Percentiles rank a stretch among this genome's conserved stretches.
phyloP scores from a whole-genome alignment of 2,888 invertebrate genomes.

The Melangyna quadrimaculata region DNA sequence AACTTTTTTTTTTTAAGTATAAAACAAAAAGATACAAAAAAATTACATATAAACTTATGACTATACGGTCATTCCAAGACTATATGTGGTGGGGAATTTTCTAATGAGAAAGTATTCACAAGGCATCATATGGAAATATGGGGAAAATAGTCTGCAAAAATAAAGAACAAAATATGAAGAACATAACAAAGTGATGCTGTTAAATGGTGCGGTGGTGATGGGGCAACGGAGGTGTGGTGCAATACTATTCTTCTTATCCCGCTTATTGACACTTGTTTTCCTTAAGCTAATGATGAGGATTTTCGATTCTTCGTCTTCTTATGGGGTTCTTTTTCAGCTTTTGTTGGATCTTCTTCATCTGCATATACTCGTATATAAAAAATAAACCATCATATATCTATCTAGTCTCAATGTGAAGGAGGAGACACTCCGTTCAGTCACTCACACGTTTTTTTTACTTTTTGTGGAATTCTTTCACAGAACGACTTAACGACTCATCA shows the following conservation, averaged over 20 bases:
- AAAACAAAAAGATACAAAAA: conserved; percentile 1
- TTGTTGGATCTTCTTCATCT: conserved; percentile 50
- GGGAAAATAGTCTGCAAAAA: background rate
- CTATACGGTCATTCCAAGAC: conserved; percentile 21
- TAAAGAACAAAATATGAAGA: background rate
- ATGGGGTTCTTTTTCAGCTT: conserved; percentile 19
- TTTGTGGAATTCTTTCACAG: conserved; percentile 26
- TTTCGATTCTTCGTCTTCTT: conserved; percentile 11
- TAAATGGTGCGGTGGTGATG: conserved; percentile 4
- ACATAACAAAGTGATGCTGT: conserved; percentile 24
- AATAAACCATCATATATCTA: background rate
- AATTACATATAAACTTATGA: conserved; percentile 51
- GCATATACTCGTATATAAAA: too few relatives aligned
- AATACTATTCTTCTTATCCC: conserved; percentile 42
- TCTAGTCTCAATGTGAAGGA: conserved; percentile 3
- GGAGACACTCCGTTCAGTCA: conserved; percentile 33
- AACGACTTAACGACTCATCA: conserved; percentile 21
- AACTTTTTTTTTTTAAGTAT: background rate
- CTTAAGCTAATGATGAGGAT: conserved; percentile 62
- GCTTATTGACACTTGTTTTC: conserved; percentile 59
- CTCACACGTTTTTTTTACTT: conserved; percentile 27
- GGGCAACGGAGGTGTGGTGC: conserved; percentile 3
- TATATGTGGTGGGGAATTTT: conserved; percentile 46
- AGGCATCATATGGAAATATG: conserved; percentile 15
- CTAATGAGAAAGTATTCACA: conserved; percentile 52